A percentile compares a stretch with the other conserved stretches of the same genome.
phyloP scores from a whole-genome alignment of 2,888 invertebrate species.

The Phaonia tiefii region DNA sequence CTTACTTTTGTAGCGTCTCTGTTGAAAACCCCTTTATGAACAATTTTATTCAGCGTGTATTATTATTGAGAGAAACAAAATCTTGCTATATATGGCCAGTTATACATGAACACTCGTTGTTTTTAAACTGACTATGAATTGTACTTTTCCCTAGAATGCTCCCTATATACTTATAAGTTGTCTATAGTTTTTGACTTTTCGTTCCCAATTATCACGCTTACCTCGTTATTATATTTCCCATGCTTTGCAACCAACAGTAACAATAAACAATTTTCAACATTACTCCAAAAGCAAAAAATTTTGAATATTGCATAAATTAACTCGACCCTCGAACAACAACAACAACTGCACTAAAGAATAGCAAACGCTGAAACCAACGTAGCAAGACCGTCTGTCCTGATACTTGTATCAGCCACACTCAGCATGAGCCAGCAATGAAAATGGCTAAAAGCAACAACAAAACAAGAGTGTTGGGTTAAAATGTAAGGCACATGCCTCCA shows the following conservation, averaged over 20 bases:
- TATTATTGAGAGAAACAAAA: too few species aligned
- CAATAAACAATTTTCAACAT: constrained; percentile 44
- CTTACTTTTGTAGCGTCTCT: too few species aligned
- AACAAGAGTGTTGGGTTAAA: constrained; percentile 56
- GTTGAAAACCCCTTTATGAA: too few species aligned
- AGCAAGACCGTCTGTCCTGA: neutral
- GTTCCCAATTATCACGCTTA: neutral
- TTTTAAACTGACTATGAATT: neutral
- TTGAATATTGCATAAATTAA: constrained; percentile 64
- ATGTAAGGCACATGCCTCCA: constrained; percentile 54
- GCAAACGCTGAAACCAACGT: neutral
- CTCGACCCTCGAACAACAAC: constrained; percentile 37
- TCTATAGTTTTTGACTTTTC: too few species aligned
- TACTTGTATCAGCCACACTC: neutral
- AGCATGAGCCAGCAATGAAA: constrained; percentile 35
- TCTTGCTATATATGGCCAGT: too few species aligned
- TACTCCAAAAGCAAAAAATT: constrained; percentile 30
- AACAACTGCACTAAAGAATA: constrained; percentile 1
- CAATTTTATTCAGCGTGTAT: too few species aligned
- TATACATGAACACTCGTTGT: too few species aligned
- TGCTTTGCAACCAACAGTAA: constrained; percentile 1
- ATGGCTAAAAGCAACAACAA: constrained; percentile 36
- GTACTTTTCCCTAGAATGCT: too few species aligned
- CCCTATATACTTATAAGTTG: too few species aligned
- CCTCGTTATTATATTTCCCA: neutral